These are phyloP conservation scores for Stegodyphus mimosarum DNA, from an alignment of 1,140 invertebrate genomes.

Conservation along the genomic window DNA sequence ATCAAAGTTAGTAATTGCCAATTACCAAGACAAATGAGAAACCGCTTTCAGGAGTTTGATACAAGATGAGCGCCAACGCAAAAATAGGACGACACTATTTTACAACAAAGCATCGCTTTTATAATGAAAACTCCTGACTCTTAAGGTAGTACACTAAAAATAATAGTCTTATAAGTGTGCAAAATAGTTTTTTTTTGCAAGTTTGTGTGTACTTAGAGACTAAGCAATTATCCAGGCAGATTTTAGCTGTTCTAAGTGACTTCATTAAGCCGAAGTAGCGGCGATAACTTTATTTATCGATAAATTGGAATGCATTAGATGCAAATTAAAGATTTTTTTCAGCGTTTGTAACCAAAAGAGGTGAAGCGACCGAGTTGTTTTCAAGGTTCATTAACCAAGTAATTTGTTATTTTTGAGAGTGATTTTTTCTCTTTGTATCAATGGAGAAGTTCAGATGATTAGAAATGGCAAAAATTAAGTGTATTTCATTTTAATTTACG, in stretches of 20 bases:
- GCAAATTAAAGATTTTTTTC: slow-evolving; percentile 30
- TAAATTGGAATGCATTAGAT: slow-evolving; percentile 43
- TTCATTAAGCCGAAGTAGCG: slow-evolving; percentile 30
- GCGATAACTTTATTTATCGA: slow-evolving; percentile 46
- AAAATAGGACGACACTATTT: slow-evolving; percentile 18
- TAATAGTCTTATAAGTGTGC: slow-evolving; percentile 28
- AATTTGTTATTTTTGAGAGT: slow-evolving; percentile 28
- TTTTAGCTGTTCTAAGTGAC: slow-evolving; percentile 31
- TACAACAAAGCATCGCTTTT: slow-evolving; percentile 20
- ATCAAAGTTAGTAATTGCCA: slow-evolving; percentile 28
- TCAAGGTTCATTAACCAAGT: slow-evolving; percentile 27
- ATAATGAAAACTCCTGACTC: slow-evolving; percentile 27
- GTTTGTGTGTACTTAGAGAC: slow-evolving; percentile 1
- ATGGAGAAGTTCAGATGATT: too few species aligned
- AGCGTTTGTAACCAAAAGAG: not conserved
- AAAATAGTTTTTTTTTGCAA: slow-evolving; percentile 20
- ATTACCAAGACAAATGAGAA: slow-evolving; percentile 43
- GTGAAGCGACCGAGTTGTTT: slow-evolving; percentile 20
- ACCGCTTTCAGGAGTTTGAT: slow-evolving; percentile 16
- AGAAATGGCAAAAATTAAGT: too few species aligned
- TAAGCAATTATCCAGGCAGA: slow-evolving; percentile 12
- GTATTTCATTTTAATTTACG: too few species aligned
- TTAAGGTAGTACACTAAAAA: slow-evolving; percentile 16
- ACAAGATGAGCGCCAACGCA: slow-evolving; percentile 1
- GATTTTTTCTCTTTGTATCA: not conserved